Base-by-base conservation (phyloP, 2,888 invertebrate genomes). In the Molanna angustata region DNA sequence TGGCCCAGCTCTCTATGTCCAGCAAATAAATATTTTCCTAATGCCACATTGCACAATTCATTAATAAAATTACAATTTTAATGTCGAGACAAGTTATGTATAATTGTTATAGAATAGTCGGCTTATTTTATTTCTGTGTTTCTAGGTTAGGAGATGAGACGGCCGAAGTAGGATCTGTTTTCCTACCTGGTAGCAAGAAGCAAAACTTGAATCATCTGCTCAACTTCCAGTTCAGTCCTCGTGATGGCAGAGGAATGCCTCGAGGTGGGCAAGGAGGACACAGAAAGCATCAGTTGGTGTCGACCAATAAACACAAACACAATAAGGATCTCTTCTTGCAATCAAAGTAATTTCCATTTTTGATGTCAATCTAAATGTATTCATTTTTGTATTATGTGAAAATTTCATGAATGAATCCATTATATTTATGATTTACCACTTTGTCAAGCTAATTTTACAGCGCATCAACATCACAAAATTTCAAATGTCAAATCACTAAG, bases 301-400 rank as follows among this genome's bases (percentile, higher is more conserved):
- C 69, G 59, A 64, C 68, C 49, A 61, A 64, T 42, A 59, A 65
- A 54, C 85, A 85, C 63, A 88, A 86, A 67, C 94, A 91, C 72
- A 93, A 90, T 70, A 94, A 94, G 74, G 94, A 96, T 68, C 88
- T 94, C 65, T 97, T 91, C 72, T 74, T 97, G 57, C 92, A 96
- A 74, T 94, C 95, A 54, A 94, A 94, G 94, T 94, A 76, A 80
- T 84, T 67, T 17, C n/a, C n/a, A n/a, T n/a, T n/a, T 31, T 22
- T 22, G 14, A 17, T 21, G 9, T 35, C 6, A 35, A 9, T 13
- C 35, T n/a, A 9, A 35, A 4, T 35, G 4, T 35, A 4, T 11
- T 6, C 4, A 4, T 4, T 35, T 35, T 35, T 35, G 4, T 35
- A 35, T 35, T 35, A 4, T n/a, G n/a, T n/a, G n/a, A n/a, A n/a